Base-by-base conservation (phyloP, 2,888 invertebrate species). In the Brachyopa scutellaris region DNA sequence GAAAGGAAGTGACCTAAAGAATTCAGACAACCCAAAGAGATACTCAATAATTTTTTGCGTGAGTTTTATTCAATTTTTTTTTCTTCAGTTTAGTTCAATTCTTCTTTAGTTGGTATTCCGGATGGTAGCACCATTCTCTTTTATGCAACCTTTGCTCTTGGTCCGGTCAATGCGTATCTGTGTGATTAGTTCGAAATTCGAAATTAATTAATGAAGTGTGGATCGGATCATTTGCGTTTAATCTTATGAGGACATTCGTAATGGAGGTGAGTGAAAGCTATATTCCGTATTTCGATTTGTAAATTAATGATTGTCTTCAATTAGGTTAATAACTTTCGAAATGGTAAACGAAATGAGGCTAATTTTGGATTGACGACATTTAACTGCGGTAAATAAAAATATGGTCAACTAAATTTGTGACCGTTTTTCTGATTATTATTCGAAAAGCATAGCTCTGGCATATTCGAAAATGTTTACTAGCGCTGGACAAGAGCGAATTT, bases 1-100 rank as follows among this genome's bases (percentile, higher is more conserved):
- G 42, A 42, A 62, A 53, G 62, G 61, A 66, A 61, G 66, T 61
- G 76, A 51, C 78, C 64, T 5, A 70, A 66, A 51, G 78, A 76
- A 76, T 69, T 42, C 69, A 21, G 53, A 69, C 53, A 53, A 79
- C 73, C 66, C 53, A 13, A 74, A 47, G n/a, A n/a, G n/a, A 31
- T 33, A 62, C 57, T 61, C 74, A 55, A 49, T 80, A 42, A 40
- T 64, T 51, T 74, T 49, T 59, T 73, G 31, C 1, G 49, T 38
- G 33, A 15, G 7, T 9, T 17, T 11, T 42, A 19, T 31, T 38
- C 15, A 8, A n/a, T n/a, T n/a, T n/a, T n/a, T n/a, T n/a, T n/a
- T n/a, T n/a, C n/a, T n/a, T n/a, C n/a, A n/a, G n/a, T n/a, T n/a
- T n/a, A n/a, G n/a, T n/a, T n/a, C n/a, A n/a, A n/a, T n/a, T n/a